Conservation (phyloP, 2,797 vertebrate species). For the Cynodonichthys magdalenae region DNA sequence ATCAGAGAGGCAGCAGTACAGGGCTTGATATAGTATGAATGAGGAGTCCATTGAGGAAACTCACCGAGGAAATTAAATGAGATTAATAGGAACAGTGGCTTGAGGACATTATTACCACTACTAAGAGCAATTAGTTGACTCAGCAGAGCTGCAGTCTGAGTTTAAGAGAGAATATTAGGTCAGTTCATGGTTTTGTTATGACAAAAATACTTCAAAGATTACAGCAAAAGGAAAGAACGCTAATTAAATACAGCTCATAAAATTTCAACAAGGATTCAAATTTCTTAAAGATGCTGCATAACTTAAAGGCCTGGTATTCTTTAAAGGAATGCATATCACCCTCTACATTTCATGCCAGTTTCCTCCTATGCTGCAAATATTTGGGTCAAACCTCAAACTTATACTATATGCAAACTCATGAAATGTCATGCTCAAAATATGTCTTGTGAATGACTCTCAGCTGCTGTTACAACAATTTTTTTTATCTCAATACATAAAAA, state of each 20-base stretch:
- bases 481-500: too few species aligned
- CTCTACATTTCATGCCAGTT: too few species aligned
- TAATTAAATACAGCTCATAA: neutral
- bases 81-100: conserved; percentile 32
- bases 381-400: too few species aligned
- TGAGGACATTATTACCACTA: conserved; percentile 17
- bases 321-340: too few species aligned
- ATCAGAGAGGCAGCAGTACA: conserved; percentile 13
- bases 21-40: conserved; percentile 16
- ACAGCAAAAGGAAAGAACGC: neutral
- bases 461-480: too few species aligned
- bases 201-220: neutral
- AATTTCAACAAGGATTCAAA: too few species aligned
- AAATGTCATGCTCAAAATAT: too few species aligned
- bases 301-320: too few species aligned
- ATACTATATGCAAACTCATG: too few species aligned
- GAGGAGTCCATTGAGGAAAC: conserved; percentile 17
- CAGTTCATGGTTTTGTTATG: conserved; percentile 2
- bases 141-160: conserved; percentile 16
- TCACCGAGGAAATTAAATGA: conserved; percentile 32
- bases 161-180: conserved; percentile 10
- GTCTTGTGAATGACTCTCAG: too few species aligned
- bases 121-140: conserved; percentile 14
- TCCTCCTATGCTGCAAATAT: too few species aligned
- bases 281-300: too few species aligned